Evolutionary conservation across 2,888 invertebrate genomes (phyloP).

Genomic region (Trichopria drosophilae): DNA sequence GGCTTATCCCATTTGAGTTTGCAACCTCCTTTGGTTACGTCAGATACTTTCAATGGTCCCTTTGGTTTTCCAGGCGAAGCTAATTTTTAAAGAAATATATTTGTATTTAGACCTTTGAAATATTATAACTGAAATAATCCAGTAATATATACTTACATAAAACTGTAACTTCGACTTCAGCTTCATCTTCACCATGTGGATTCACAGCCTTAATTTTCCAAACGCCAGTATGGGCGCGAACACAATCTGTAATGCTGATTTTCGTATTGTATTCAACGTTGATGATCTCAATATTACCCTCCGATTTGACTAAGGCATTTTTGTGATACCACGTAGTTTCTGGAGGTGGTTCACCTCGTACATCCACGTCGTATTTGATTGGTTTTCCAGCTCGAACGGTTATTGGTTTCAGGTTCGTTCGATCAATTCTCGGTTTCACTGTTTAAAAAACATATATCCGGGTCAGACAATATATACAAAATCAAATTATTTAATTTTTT

Average conservation of each 20-base stretch:
- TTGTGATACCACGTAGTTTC: conserved; percentile 88
- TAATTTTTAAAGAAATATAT: conserved; percentile 36
- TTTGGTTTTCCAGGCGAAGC: conserved; percentile 84
- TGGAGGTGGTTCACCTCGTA: conserved; percentile 94
- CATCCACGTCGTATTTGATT: conserved; percentile 90
- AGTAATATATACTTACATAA: conserved; percentile 61
- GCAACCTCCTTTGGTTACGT: conserved; percentile 87
- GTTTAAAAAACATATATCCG: conserved; percentile 28
- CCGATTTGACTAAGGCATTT: conserved; percentile 74
- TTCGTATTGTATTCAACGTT: conserved; percentile 92
- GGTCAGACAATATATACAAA: too few relatives aligned
- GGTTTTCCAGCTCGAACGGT: conserved; percentile 89
- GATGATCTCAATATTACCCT: conserved; percentile 73
- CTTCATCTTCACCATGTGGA: conserved; percentile 88
- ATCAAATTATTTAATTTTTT: too few relatives aligned
- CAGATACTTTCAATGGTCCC: conserved; percentile 85
- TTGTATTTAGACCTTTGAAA: not conserved
- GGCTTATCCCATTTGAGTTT: conserved; percentile 93
- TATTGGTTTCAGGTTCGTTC: conserved; percentile 88
- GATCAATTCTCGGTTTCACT: conserved; percentile 97
- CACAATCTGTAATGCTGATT: conserved; percentile 75
- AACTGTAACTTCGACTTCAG: conserved; percentile 92
- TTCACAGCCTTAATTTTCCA: conserved; percentile 91
- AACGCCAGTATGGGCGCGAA: conserved; percentile 83
- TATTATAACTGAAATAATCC: conserved; percentile 10